Evolutionary conservation across 1,140 invertebrate genomes (phyloP).

Genomic region (Macrosteles quadrilineatus): DNA sequence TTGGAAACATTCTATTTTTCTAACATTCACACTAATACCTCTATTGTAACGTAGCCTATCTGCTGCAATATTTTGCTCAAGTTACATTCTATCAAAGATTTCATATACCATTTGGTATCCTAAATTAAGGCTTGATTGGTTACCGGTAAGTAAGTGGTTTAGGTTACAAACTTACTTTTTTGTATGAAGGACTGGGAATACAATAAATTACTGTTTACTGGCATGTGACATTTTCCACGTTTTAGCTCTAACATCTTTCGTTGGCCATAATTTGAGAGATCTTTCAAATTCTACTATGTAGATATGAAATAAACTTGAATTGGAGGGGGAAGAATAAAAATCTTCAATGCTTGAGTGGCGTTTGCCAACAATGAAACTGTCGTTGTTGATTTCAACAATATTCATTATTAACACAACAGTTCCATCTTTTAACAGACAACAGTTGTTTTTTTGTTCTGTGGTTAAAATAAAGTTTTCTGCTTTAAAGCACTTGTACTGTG

Average conservation of each 20-base stretch:
- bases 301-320: background rate
- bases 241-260: background rate
- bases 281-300: background rate
- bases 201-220: constrained; percentile 12
- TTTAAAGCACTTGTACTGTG: background rate
- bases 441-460: constrained; percentile 5
- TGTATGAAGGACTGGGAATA: constrained; percentile 18
- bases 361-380: background rate
- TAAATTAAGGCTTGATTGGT: too few species aligned
- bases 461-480: constrained; percentile 1
- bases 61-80: too few species aligned
- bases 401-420: background rate
- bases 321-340: background rate
- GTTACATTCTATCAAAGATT: too few species aligned
- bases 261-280: background rate
- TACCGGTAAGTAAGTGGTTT: too few species aligned
- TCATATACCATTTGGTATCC: too few species aligned
- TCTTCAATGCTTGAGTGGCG: background rate
- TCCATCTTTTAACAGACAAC: constrained; percentile 12
- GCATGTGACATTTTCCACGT: constrained; percentile 3
- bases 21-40: too few species aligned
- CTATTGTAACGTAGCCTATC: too few species aligned
- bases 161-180: too few species aligned
- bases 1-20: too few species aligned
- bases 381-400: background rate